Base-by-base conservation (phyloP, 2,113 vertebrate genomes). In the Lucifuga dentata region DNA sequence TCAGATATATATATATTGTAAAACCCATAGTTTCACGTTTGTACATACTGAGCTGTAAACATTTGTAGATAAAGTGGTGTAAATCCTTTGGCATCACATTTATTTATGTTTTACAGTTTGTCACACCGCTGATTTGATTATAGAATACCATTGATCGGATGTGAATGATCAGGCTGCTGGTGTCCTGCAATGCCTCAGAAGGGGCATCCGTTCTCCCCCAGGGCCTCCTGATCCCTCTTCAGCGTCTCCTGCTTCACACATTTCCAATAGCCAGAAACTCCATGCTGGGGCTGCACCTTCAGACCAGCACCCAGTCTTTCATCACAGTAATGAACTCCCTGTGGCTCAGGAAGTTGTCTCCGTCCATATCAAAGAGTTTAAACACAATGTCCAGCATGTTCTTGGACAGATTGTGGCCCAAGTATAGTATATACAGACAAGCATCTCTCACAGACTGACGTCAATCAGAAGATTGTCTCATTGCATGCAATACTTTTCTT, bases 281-380 rank as follows among this genome's bases (percentile, higher is more conserved):
- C 95, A 50, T 60, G 89, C 78, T 98, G 94, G 2, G 93, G 95
- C 0, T 94, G 93, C 59, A 96, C 96, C 96, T 99, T 92, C 84
- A 50, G 78, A 70, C 21, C 76, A 96, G 94, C 23, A 97, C 94
- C 73, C 98, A 70, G 87, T 98, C 97, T 52, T 93, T 95, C 89
- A 99, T 92, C 79, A 99, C 97, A 3, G 87, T 91, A 1, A 99
- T 89, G 85, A 99, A 98, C 65, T 99, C 97, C 68, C 93, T 90
- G 2, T 98, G 95, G 85, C 97, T 99, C 48, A 99, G 94, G 79
- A 97, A 95, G 80, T 95, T 93, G 80, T 99, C 98, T 56, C 95
- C 97, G 19, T 99, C 98, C 35, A 97, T 73, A 67, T 99, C 97
- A 55, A 99, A 99, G 76, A 99, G 95, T 89, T 99, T 98, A 76